Evolutionary conservation across 2,113 vertebrate species (phyloP).

Genomic region (Bubo blakistoni): DNA sequence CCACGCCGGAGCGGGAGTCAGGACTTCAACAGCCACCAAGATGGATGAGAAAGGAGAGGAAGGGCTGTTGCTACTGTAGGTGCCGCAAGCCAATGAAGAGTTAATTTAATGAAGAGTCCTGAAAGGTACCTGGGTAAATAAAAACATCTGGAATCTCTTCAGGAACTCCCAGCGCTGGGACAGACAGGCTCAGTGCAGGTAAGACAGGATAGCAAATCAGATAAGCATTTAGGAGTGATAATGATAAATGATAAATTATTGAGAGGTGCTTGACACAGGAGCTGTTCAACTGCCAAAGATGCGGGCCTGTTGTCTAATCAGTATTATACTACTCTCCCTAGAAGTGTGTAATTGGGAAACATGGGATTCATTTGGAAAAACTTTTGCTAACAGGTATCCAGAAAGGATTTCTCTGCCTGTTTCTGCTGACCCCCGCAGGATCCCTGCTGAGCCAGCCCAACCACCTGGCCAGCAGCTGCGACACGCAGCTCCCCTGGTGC

Average conservation of each 20-base stretch:
- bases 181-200: background rate
- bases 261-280: background rate
- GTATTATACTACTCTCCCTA: background rate
- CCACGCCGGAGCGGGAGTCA: background rate
- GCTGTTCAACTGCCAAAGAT: background rate
- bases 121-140: conserved; percentile 18
- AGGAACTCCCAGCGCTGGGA: background rate
- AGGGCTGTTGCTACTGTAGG: background rate
- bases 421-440: background rate
- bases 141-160: background rate
- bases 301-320: background rate
- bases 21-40: background rate
- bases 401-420: background rate
- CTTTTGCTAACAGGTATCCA: background rate
- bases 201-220: background rate
- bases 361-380: accelerated
- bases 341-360: background rate
- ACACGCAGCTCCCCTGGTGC: background rate
- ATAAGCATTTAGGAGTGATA: background rate
- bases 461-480: background rate
- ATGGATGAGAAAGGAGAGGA: background rate
- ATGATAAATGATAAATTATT: background rate
- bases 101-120: background rate
- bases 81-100: background rate
- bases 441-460: background rate